A percentile compares a stretch with the other conserved stretches of the same genome.
Evolutionary conservation across 1,140 invertebrate genomes (phyloP).

Genomic region (Musca vetustissima): DNA sequence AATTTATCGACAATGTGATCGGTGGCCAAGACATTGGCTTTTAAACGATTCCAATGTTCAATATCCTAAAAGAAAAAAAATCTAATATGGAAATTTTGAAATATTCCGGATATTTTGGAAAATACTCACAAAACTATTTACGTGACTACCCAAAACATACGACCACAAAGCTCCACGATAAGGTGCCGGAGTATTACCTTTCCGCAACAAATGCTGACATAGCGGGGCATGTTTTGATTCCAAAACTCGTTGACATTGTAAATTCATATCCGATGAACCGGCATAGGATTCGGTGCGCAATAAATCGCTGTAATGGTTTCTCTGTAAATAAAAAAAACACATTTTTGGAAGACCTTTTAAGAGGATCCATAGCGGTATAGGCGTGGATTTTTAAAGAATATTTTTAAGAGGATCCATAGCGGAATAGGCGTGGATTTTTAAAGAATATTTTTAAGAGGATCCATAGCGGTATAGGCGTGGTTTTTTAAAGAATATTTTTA

Average conservation of each 20-base stretch:
- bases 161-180: constrained; percentile 52
- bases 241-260: constrained; percentile 47
- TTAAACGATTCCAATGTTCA: constrained; percentile 81
- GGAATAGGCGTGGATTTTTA: too few species aligned
- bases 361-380: too few species aligned
- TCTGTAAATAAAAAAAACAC: constrained; percentile 17
- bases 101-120: too few species aligned
- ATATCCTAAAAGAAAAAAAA: constrained; percentile 64
- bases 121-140: constrained; percentile 47
- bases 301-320: constrained; percentile 46
- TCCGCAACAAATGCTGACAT: constrained; percentile 52
- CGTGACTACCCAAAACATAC: constrained; percentile 48
- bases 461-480: too few species aligned
- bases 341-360: too few species aligned
- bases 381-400: constrained; percentile 12
- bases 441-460: constrained; percentile 6
- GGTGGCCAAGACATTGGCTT: constrained; percentile 80
- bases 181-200: constrained; percentile 49
- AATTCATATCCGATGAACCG: constrained; percentile 29
- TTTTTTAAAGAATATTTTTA: too few species aligned
- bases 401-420: neutral
- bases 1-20: constrained; percentile 92
- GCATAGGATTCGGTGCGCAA: constrained; percentile 38
- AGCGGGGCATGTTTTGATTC: constrained; percentile 46
- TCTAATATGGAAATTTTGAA: neutral